Conservation (phyloP, 1,140 invertebrate species). For the Euschistus heros region DNA sequence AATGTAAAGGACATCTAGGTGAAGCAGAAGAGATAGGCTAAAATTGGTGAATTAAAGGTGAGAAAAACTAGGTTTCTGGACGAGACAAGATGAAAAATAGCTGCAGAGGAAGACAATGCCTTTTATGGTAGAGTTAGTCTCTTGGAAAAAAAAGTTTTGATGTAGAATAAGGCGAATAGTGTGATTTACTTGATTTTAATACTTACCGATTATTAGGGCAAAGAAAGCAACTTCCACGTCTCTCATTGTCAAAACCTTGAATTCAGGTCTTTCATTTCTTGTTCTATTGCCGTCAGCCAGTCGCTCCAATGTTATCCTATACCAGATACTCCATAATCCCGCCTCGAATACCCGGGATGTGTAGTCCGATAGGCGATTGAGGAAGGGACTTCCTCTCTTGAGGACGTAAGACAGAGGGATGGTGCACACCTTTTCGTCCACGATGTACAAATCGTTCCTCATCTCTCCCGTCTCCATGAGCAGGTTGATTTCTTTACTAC, state of each 20-base stretch:
- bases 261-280: background rate
- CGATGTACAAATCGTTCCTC: background rate
- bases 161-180: too few relatives aligned
- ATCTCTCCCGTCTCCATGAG: background rate
- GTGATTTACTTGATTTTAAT: too few relatives aligned
- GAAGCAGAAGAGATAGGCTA: too few relatives aligned
- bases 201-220: background rate
- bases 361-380: background rate
- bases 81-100: too few relatives aligned
- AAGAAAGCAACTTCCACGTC: conserved; percentile 1
- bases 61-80: too few relatives aligned
- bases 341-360: background rate
- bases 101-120: too few relatives aligned
- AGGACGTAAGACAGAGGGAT: background rate
- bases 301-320: background rate
- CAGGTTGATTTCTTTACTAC: background rate
- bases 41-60: too few relatives aligned
- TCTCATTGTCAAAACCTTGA: background rate
- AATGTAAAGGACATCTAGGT: too few relatives aligned
- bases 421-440: background rate
- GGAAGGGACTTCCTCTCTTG: background rate
- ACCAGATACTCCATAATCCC: background rate
- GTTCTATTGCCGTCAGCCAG: background rate
- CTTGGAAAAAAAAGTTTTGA: too few relatives aligned
- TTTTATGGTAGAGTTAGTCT: too few relatives aligned